Conservation (phyloP, 2,797 vertebrate species). For the Syndactyla subalaris region DNA sequence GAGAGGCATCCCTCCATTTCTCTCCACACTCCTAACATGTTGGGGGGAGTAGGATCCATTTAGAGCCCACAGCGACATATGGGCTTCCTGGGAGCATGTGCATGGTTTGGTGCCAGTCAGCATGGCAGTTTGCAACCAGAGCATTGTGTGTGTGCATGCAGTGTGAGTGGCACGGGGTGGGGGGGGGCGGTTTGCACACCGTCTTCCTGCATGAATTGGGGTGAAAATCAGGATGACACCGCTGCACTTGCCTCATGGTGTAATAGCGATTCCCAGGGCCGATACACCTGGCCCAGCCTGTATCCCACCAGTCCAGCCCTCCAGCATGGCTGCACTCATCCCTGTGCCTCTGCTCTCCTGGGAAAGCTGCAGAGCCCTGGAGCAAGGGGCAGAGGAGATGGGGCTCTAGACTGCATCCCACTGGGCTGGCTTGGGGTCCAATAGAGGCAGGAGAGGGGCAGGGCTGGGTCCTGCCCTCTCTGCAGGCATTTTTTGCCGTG, state of each 20-base stretch:
- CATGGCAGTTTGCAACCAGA: not conserved
- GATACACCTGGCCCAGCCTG: accelerated
- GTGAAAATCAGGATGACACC: not conserved
- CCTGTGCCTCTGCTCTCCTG: accelerated
- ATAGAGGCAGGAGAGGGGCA: not conserved
- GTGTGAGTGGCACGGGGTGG: not conserved
- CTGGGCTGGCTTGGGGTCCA: not conserved
- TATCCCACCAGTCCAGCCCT: not conserved
- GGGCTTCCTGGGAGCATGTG: not conserved
- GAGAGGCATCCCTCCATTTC: accelerated
- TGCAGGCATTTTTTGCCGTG: not conserved
- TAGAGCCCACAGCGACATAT: accelerated
- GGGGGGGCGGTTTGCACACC: not conserved
- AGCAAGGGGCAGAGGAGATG: not conserved
- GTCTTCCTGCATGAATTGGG: not conserved
- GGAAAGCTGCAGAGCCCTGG: not conserved
- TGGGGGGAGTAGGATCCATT: not conserved
- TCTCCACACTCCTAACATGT: accelerated
- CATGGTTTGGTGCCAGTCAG: not conserved
- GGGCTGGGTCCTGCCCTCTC: not conserved
- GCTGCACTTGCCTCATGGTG: accelerated
- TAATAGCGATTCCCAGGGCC: too few relatives aligned
- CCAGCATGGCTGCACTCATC: accelerated
- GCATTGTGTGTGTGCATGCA: not conserved
- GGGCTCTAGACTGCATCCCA: not conserved